phyloP scores from a whole-genome alignment of 2,113 vertebrate genomes.

The Gobius niger region DNA sequence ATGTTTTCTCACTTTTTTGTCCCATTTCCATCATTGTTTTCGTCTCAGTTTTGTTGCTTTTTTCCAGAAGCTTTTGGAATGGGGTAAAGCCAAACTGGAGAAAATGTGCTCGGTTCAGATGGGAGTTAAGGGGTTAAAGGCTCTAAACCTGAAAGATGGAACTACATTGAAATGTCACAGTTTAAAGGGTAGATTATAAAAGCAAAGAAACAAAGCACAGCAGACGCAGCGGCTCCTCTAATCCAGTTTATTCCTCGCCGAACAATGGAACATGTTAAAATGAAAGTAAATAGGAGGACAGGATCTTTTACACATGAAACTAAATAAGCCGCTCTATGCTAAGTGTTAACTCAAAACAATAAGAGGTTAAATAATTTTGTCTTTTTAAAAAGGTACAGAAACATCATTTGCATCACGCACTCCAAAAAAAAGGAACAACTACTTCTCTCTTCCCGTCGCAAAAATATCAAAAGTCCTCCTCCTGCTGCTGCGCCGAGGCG shows the following conservation, averaged over 20 bases:
- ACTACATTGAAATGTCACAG: no score
- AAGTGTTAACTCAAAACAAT: conserved; percentile 95
- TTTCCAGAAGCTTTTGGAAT: no score
- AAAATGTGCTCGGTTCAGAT: no score
- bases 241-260: conserved; percentile 94
- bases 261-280: conserved; percentile 75
- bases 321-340: conserved; percentile 93
- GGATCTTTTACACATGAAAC: conserved; percentile 88
- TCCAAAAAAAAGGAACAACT: conserved; percentile 75
- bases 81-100: no score
- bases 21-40: no score
- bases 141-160: no score
- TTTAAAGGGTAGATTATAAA: no score
- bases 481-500: not conserved
- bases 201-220: not conserved
- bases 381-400: conserved; percentile 86
- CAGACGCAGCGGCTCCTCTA: conserved; percentile 70
- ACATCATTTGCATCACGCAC: conserved; percentile 86
- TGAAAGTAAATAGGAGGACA: conserved; percentile 73
- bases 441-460: conserved; percentile 33
- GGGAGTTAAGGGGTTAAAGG: no score
- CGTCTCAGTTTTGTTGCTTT: no score
- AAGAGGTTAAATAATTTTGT: conserved; percentile 98
- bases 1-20: no score
- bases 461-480: conserved; percentile 47